Base-by-base conservation (phyloP, 2,113 vertebrate genomes). In the Corynorhinus townsendii region DNA sequence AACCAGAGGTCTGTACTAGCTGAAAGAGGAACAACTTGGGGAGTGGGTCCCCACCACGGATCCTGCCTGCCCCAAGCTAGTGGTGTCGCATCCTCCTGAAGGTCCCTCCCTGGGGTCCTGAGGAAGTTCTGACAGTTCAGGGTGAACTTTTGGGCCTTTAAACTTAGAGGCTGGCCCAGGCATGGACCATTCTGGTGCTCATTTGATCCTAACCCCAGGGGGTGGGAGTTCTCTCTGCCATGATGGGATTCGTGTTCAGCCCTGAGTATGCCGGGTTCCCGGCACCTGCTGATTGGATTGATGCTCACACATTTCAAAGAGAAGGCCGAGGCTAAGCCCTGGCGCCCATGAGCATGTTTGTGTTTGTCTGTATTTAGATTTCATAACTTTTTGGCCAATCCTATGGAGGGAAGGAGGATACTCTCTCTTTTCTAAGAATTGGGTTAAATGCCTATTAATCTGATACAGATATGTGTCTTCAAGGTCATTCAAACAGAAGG, bases 41-140 rank as follows among this genome's bases (percentile, higher is more conserved):
- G 47, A 15, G 6, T 5, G 54, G 1, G 14, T 22, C 40, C n/a
- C 20, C 28, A 5, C 7, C 1, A 0, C 5, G 14, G 19, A 16
- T 15, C 84, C 30, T 10, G 73, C 5, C 40, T 69, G 68, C 24
- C 20, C 71, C 14, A 16, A 33, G 47, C 56, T 6, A 45, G 30
- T 8, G 40, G n/a, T 5, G 7, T 62, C n/a, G 14, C 62, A 11
- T 4, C 43, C 40, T 9, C 2, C 52, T 3, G 9, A 26, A 26
- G 20, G 17, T 15, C 49, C 38, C 62, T 47, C 11, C 3, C 54
- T 0, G 5, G 19, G 91, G 33, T 56, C 71, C 38, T n/a, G 87
- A 11, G 43, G 10, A 43, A 43, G 26, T 30, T 71, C 49, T 68
- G 69, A 28, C 30, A 30, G 35, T 30, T 26, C 4, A 28, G 35